These are phyloP conservation scores for Hirtodrosophila histrioides DNA, from an alignment of 2,888 invertebrate genomes.

Conservation along the genomic window DNA sequence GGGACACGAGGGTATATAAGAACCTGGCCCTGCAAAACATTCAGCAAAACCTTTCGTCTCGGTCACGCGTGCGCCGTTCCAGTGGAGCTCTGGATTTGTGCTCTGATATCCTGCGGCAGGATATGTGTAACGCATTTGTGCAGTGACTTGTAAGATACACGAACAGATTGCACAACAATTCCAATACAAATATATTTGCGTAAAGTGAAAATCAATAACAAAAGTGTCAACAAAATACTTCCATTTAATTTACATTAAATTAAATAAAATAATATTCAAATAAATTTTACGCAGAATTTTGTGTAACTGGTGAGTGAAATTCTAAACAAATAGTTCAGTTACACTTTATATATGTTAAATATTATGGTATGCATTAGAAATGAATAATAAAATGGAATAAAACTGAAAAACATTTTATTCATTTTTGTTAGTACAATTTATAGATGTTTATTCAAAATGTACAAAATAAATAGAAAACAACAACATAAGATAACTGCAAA, in stretches of 20 bases:
- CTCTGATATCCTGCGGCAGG: constrained; percentile 60
- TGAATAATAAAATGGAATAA: no score
- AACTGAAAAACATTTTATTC: no score
- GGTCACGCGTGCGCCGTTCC: constrained; percentile 78
- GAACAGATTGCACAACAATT: not conserved
- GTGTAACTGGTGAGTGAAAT: constrained; percentile 38
- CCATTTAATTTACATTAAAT: no score
- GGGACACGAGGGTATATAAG: constrained; percentile 83
- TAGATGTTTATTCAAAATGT: no score
- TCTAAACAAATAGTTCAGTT: not conserved
- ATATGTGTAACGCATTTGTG: constrained; percentile 34
- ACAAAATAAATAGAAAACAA: not conserved
- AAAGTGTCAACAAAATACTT: not conserved
- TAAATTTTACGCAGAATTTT: not conserved
- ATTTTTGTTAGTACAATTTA: no score
- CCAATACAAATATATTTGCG: not conserved
- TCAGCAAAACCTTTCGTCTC: constrained; percentile 74
- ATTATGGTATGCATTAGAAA: no score
- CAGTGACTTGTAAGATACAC: constrained; percentile 23
- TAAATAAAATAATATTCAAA: not conserved
- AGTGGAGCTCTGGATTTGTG: constrained; percentile 39
- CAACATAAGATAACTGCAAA: not conserved
- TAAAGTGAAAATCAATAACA: constrained; percentile 16
- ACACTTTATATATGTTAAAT: no score
- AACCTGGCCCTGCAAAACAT: constrained; percentile 78